Conservation (phyloP, 2,797 vertebrate species). For the Neostethus bicornis region DNA sequence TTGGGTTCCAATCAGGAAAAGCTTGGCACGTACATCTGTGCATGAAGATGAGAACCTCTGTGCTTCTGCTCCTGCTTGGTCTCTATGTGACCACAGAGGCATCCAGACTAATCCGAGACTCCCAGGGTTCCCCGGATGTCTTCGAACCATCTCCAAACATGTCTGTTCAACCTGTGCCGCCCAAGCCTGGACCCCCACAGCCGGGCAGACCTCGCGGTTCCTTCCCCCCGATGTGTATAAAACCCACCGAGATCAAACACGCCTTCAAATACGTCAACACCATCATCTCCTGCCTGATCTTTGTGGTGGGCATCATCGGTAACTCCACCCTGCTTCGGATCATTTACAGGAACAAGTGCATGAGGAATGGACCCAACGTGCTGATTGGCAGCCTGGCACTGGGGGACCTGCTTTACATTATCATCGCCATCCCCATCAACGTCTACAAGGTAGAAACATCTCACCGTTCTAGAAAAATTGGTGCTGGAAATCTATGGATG, state of each 20-base stretch:
- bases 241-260: slow-evolving; percentile 82
- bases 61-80: slow-evolving; percentile 58
- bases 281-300: slow-evolving; percentile 87
- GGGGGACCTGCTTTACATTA: slow-evolving; percentile 89
- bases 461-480: no score
- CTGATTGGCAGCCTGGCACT: slow-evolving; percentile 90
- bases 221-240: slow-evolving; percentile 79
- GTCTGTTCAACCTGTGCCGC: slow-evolving; percentile 22
- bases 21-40: no score
- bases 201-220: slow-evolving; percentile 41
- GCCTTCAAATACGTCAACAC: slow-evolving; percentile 90
- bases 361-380: slow-evolving; percentile 91
- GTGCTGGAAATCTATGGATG: no score
- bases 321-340: slow-evolving; percentile 89
- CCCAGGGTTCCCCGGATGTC: slow-evolving; percentile 31
- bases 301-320: slow-evolving; percentile 88
- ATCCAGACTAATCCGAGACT: slow-evolving; percentile 62
- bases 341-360: slow-evolving; percentile 93
- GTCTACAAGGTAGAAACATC: slow-evolving; percentile 75
- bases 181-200: slow-evolving; percentile 18
- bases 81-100: slow-evolving; percentile 57
- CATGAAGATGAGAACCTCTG: slow-evolving; percentile 63
- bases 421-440: slow-evolving; percentile 88
- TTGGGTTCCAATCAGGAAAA: no score
- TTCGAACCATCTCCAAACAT: slow-evolving; percentile 48